These are phyloP conservation scores for Chaetops frenatus DNA, from an alignment of 2,113 vertebrate species.

Conservation along the genomic window DNA sequence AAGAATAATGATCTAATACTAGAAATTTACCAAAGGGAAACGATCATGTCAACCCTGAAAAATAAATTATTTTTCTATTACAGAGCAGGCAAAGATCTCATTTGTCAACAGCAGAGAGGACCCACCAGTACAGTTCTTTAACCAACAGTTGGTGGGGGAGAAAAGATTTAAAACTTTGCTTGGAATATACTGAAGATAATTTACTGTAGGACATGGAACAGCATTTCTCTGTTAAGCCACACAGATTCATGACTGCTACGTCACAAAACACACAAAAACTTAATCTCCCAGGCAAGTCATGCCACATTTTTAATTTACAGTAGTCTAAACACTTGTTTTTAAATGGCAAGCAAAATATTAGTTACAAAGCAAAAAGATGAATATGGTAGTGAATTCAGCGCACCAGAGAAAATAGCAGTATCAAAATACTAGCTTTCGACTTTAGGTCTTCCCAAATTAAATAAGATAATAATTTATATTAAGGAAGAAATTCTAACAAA, in stretches of 20 bases:
- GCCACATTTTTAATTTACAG: background rate
- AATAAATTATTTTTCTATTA: background rate
- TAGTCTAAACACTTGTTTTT: background rate
- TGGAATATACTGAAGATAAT: background rate
- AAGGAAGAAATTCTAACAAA: background rate
- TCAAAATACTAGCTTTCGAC: background rate
- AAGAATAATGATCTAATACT: background rate
- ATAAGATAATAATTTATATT: background rate
- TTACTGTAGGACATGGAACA: background rate
- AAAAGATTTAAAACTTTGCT: background rate
- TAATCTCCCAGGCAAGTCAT: background rate
- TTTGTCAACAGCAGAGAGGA: background rate
- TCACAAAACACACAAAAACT: background rate
- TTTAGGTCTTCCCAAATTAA: background rate
- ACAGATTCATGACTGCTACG: background rate
- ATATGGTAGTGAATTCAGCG: background rate
- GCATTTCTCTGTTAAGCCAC: background rate
- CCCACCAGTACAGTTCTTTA: background rate
- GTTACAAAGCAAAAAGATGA: background rate
- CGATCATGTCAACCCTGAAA: background rate
- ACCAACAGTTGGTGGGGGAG: fast-evolving
- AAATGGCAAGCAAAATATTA: background rate
- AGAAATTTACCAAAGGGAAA: background rate
- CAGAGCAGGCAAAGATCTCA: background rate
- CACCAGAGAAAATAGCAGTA: fast-evolving